A percentile compares a stretch with the other conserved stretches of the same genome.
Conservation (phyloP, 2,113 vertebrate genomes). For the Eurystomus gularis region DNA sequence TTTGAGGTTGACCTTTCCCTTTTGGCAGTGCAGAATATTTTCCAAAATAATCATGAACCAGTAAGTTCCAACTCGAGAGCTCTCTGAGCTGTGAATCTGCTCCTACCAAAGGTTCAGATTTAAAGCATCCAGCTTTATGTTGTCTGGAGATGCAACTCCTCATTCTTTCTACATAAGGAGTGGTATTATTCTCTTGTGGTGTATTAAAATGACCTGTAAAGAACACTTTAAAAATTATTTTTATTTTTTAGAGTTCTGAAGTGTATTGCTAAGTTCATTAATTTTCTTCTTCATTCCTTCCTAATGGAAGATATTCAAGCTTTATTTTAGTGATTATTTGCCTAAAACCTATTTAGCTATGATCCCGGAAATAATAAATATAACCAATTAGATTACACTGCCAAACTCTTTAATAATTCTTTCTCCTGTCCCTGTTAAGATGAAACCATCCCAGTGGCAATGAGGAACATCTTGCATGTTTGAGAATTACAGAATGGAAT, state of each 20-base stretch:
- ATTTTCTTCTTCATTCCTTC: background rate
- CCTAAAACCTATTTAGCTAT: background rate
- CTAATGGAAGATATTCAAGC: background rate
- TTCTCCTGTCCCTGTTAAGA: background rate
- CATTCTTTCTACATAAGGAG: background rate
- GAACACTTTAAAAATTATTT: background rate
- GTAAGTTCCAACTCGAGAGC: fast-evolving
- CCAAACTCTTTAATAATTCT: background rate
- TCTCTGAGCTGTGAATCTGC: background rate
- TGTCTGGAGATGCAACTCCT: background rate
- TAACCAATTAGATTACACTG: background rate
- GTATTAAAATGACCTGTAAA: background rate
- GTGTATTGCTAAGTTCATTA: background rate
- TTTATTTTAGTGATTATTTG: background rate
- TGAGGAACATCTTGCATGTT: background rate
- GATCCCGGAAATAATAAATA: background rate
- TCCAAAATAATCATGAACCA: background rate
- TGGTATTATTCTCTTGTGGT: background rate
- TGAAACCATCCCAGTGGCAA: background rate
- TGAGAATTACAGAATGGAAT: background rate
- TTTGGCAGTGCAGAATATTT: background rate
- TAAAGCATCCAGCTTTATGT: background rate
- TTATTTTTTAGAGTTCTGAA: background rate
- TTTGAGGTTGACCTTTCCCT: slow-evolving; percentile 19
- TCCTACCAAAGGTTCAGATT: background rate